Base-by-base conservation (phyloP, 2,797 vertebrate species). In the Peromyscus aztecus region DNA sequence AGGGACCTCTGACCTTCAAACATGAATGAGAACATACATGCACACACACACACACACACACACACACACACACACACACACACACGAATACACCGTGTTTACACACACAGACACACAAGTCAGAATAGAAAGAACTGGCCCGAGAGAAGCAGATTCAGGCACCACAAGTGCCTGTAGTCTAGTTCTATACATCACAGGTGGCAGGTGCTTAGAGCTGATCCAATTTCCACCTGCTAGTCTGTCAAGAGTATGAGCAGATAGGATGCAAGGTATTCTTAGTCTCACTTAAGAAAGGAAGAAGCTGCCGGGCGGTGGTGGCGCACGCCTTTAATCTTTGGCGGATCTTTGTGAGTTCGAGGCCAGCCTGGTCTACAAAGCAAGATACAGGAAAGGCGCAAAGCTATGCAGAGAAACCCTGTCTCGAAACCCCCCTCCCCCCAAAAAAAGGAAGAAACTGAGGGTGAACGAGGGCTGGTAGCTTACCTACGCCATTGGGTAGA, bases 141-240 rank as follows among this genome's bases (percentile, higher is more conserved):
- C 0, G 0, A 6, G n/a, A 57, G 34, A 57, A 88, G 24, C 52
- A 57, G 14, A 57, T 76, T 52, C 4, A 69, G 4, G 43, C 37
- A 89, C 6, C 2, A 31, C 2, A 4, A 19, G 2, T 59, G 3
- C 17, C n/a, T 43, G 11, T 1, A 37, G 61, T 43, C 34, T 2
- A 49, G 13, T 37, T 19, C 3, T 57, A 0, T 10, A 4, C 3
- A 23, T 1, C 34, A 34, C 1, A 57, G 1, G 29, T 16, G 4
- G 4, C 2, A 23, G 8, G 46, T 13, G 11, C 43, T 75, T 86
- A 43, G 0, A 52, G 14, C 3, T 67, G 31, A 76, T 6, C 13
- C 73, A 19, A 29, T 52, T 57, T 77, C 86, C 43, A 57, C 6
- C 31, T 23, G 4, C 3, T 21, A 6, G n/a, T 24, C 17, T 34